These are phyloP conservation scores for Yponomeuta malinellus DNA, from an alignment of 2,888 invertebrate species.

Conservation along the genomic window DNA sequence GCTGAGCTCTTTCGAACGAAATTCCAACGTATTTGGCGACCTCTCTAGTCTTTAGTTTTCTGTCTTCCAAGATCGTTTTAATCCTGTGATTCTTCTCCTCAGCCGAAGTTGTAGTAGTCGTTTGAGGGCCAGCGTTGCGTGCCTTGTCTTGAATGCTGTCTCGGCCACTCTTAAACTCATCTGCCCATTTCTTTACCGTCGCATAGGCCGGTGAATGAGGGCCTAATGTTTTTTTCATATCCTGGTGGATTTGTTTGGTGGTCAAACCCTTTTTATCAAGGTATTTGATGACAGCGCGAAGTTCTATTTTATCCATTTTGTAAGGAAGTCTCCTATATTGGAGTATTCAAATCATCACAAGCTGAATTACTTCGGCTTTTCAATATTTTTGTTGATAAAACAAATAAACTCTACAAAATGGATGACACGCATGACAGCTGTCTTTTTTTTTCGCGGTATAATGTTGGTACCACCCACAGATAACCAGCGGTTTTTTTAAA, in stretches of 20 bases:
- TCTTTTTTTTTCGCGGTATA: background rate
- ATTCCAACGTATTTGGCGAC: background rate
- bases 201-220: background rate
- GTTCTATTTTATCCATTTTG: background rate
- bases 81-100: background rate
- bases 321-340: too few relatives aligned
- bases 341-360: too few relatives aligned
- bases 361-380: background rate
- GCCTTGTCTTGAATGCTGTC: slow-evolving; percentile 1
- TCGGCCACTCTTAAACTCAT: background rate
- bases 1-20: background rate
- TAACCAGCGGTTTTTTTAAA: too few relatives aligned
- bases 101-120: background rate
- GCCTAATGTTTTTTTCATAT: background rate
- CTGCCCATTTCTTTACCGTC: background rate
- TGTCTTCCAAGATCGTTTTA: background rate
- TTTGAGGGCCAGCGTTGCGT: background rate
- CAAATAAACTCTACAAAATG: slow-evolving; percentile 1
- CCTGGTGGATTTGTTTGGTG: background rate
- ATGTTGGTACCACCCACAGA: too few relatives aligned
- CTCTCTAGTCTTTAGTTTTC: background rate
- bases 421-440: background rate
- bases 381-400: background rate
- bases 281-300: slow-evolving; percentile 1
- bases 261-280: background rate